Evolutionary conservation across 1,140 invertebrate species (phyloP).

Genomic region (Rhagoletis pomonella): DNA sequence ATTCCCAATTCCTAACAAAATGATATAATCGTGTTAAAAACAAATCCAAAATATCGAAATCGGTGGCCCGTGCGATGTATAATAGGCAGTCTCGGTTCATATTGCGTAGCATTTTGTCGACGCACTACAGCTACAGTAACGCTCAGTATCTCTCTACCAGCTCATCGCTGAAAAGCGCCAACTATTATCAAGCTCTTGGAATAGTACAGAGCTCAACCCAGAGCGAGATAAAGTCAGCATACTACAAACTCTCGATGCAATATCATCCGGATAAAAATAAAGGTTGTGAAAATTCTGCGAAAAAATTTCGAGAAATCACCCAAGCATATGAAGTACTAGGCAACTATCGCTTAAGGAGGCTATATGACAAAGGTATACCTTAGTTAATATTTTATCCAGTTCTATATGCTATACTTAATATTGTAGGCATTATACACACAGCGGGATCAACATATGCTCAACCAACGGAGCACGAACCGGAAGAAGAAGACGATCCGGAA

Average conservation of each 20-base stretch:
- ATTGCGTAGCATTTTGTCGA: not conserved
- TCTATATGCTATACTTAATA: not conserved
- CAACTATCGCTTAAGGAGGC: slow-evolving; percentile 82
- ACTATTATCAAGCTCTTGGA: slow-evolving; percentile 85
- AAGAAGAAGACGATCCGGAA: slow-evolving; percentile 73
- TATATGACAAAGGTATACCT: slow-evolving; percentile 84
- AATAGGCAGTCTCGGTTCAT: slow-evolving; percentile 8
- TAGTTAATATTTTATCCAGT: not conserved
- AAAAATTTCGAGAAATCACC: slow-evolving; percentile 86
- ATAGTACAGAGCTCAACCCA: slow-evolving; percentile 83
- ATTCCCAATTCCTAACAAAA: not conserved
- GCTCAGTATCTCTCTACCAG: slow-evolving; percentile 27
- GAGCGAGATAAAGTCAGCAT: slow-evolving; percentile 90
- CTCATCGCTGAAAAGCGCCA: not conserved
- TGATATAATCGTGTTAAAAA: slow-evolving; percentile 33
- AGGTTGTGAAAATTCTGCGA: slow-evolving; percentile 77
- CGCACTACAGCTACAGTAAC: not conserved
- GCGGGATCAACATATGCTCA: slow-evolving; percentile 62
- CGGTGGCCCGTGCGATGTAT: not conserved
- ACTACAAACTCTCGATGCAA: slow-evolving; percentile 89
- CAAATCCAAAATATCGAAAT: not conserved
- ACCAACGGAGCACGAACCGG: slow-evolving; percentile 10
- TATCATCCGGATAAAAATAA: slow-evolving; percentile 92
- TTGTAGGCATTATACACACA: slow-evolving; percentile 67
- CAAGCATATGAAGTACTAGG: slow-evolving; percentile 91